phyloP scores from a whole-genome alignment of 2,888 invertebrate genomes.

The Sylvicola cinctus region DNA sequence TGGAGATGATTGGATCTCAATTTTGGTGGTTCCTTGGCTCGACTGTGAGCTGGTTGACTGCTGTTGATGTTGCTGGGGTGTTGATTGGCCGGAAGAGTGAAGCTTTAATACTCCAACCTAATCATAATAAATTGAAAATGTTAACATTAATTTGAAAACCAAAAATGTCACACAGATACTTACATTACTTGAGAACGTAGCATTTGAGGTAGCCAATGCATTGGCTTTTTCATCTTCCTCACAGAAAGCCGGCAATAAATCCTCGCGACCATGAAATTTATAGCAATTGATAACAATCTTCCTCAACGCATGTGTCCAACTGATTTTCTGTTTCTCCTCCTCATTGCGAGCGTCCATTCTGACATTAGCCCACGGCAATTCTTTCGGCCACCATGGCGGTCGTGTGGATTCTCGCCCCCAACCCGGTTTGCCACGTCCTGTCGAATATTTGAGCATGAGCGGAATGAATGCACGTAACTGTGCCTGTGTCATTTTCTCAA shows the following conservation, averaged over 20 bases:
- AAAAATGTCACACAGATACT: constrained; percentile 5
- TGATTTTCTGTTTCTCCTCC: constrained; percentile 96
- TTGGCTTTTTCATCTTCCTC: constrained; percentile 73
- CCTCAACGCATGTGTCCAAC: constrained; percentile 91
- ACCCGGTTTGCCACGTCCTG: constrained; percentile 85
- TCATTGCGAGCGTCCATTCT: constrained; percentile 91
- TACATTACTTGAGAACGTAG: constrained; percentile 21
- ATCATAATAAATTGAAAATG: not conserved
- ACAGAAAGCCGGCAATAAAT: constrained; percentile 81
- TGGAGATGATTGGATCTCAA: constrained; percentile 24
- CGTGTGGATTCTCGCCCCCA: constrained; percentile 93
- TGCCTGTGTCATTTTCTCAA: constrained; percentile 98
- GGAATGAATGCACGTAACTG: constrained; percentile 92
- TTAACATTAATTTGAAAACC: not conserved
- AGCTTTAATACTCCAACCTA: constrained; percentile 26
- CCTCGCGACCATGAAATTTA: constrained; percentile 92
- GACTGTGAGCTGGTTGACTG: constrained; percentile 9
- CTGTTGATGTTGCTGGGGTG: constrained; percentile 8
- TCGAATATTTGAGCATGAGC: constrained; percentile 93
- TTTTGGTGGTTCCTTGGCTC: constrained; percentile 23
- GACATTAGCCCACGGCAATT: constrained; percentile 95
- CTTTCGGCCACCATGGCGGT: constrained; percentile 97
- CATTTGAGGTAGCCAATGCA: constrained; percentile 31
- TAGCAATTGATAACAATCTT: constrained; percentile 97
- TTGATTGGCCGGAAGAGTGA: constrained; percentile 11